Percentiles rank a stretch among this genome's conserved stretches.
phyloP scores from a whole-genome alignment of 2,113 vertebrate species.

The Ammodytes marinus region DNA sequence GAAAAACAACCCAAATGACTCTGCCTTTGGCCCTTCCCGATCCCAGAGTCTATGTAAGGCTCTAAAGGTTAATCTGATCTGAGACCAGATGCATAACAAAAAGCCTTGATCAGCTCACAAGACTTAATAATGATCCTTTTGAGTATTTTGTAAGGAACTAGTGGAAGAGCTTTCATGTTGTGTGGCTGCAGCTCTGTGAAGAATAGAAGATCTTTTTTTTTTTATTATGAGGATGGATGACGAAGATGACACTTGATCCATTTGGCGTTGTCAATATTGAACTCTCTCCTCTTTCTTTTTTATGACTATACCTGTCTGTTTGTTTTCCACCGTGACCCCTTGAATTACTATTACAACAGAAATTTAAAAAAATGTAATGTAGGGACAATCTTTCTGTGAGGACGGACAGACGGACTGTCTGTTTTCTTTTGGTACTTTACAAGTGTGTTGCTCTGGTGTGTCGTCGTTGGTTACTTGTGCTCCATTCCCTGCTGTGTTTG shows the following conservation, averaged over 20 bases:
- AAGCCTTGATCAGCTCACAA: slow-evolving; percentile 15
- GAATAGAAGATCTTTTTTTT: background rate
- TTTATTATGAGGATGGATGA: slow-evolving; percentile 8
- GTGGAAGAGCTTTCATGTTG: background rate
- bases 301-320: slow-evolving; percentile 27
- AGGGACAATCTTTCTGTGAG: slow-evolving; percentile 93
- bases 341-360: slow-evolving; percentile 40
- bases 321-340: slow-evolving; percentile 56
- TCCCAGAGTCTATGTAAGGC: slow-evolving; percentile 24
- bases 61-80: slow-evolving; percentile 50
- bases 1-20: slow-evolving; percentile 30
- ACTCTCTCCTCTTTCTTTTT: slow-evolving; percentile 75
- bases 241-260: slow-evolving; percentile 8
- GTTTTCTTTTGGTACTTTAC: slow-evolving; percentile 89
- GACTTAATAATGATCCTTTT: slow-evolving; percentile 1
- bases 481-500: slow-evolving; percentile 54
- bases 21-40: slow-evolving; percentile 71
- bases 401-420: slow-evolving; percentile 83
- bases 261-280: slow-evolving; percentile 71
- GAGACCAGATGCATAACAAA: slow-evolving; percentile 38
- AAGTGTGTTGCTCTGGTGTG: slow-evolving; percentile 71
- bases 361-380: slow-evolving; percentile 77
- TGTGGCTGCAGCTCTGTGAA: background rate
- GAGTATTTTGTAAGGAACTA: slow-evolving; percentile 35
- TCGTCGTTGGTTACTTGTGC: slow-evolving; percentile 63